Conservation (phyloP, 2,113 vertebrate species). For the Crotalus helleri region DNA sequence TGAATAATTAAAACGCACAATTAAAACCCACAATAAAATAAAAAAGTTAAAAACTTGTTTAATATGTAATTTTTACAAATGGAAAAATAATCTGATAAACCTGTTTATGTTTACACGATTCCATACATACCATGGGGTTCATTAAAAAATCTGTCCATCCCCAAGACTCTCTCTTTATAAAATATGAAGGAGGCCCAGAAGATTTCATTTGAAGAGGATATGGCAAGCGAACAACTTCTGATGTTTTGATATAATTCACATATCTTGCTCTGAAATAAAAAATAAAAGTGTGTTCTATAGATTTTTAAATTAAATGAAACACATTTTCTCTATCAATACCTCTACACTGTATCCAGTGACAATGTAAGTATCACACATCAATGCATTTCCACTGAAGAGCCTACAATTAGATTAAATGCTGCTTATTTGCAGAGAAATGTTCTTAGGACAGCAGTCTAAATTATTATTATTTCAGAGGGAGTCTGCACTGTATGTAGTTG, state of each 20-base stretch:
- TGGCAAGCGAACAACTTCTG: conserved; percentile 89
- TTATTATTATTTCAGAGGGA: not conserved
- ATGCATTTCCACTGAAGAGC: not conserved
- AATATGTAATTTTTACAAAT: not conserved
- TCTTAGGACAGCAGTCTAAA: not conserved
- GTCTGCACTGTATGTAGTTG: not conserved
- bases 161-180: conserved; percentile 97
- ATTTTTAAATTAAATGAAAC: not conserved
- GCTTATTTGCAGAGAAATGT: not conserved
- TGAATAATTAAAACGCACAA: not conserved
- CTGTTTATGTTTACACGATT: not conserved
- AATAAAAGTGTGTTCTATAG: not conserved
- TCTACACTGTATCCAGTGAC: not conserved
- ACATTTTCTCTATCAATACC: not conserved
- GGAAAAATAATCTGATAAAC: not conserved
- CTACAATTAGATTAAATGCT: not conserved
- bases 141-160: conserved; percentile 99
- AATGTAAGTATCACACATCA: not conserved
- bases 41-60: not conserved
- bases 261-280: conserved; percentile 81
- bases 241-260: conserved; percentile 96
- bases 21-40: not conserved
- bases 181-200: conserved; percentile 86
- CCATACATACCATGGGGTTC: conserved; percentile 92
- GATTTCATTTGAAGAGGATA: conserved; percentile 95